phyloP scores from a whole-genome alignment of 2,888 invertebrate genomes.

The Oconnorella tubifera region DNA sequence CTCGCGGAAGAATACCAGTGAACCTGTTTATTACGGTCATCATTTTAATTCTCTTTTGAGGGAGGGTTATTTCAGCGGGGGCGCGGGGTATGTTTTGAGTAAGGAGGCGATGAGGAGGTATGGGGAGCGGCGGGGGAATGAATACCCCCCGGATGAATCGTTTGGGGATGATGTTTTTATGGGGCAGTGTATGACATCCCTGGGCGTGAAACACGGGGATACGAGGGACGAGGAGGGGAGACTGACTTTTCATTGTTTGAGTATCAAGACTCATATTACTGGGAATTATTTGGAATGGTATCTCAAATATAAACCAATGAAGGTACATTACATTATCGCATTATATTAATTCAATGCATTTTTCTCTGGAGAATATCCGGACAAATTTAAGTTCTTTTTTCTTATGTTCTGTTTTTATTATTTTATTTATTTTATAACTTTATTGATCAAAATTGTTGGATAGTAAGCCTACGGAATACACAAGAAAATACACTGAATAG shows the following conservation, averaged over 20 bases:
- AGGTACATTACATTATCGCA: too few relatives aligned
- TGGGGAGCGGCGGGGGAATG: neutral
- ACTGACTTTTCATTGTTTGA: neutral
- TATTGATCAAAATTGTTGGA: too few relatives aligned
- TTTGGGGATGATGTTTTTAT: neutral
- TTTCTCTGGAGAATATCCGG: too few relatives aligned
- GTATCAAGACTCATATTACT: neutral
- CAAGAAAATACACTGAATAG: too few relatives aligned
- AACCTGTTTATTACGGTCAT: slow-evolving; percentile 72
- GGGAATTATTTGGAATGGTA: neutral
- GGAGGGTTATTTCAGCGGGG: neutral
- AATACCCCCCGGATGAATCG: neutral
- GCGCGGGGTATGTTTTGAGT: neutral
- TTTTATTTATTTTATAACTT: too few relatives aligned
- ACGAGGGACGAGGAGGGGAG: neutral
- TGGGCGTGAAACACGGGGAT: slow-evolving; percentile 1
- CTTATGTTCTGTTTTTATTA: too few relatives aligned
- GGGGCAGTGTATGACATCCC: neutral
- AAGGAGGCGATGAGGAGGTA: neutral
- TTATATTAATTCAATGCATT: too few relatives aligned
- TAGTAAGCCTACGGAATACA: too few relatives aligned
- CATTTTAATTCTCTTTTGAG: neutral
- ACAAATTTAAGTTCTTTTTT: too few relatives aligned
- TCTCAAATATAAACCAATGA: too few relatives aligned
- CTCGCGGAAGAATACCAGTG: slow-evolving; percentile 68